These are phyloP conservation scores for Cochlearius cochlearius DNA, from an alignment of 2,113 vertebrate species.

Conservation along the genomic window DNA sequence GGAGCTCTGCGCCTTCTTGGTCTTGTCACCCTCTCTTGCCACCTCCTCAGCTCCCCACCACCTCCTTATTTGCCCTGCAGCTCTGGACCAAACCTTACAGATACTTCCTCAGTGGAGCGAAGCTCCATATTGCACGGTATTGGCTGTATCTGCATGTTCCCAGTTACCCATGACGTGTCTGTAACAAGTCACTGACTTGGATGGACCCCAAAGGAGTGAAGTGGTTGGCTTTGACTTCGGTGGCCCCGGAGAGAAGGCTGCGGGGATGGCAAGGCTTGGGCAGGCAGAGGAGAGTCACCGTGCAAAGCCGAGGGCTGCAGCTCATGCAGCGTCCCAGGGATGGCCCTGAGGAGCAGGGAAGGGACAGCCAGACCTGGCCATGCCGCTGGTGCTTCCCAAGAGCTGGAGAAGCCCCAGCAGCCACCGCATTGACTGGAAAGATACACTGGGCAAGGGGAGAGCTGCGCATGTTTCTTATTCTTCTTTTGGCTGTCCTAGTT, in stretches of 20 bases:
- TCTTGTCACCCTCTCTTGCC: neutral
- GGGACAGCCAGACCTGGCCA: neutral
- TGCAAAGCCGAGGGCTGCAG: neutral
- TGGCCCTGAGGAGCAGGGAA: neutral
- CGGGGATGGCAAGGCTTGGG: neutral
- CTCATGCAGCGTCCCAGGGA: neutral
- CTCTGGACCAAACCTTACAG: neutral
- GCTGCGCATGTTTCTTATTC: rapidly evolving
- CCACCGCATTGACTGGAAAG: neutral
- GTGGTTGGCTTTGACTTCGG: neutral
- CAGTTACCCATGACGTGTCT: neutral
- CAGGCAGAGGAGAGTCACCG: neutral
- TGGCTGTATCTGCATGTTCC: neutral
- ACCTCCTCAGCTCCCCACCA: neutral
- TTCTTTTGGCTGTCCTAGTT: neutral
- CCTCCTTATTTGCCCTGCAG: too few species aligned
- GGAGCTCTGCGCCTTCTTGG: neutral
- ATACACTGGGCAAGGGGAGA: neutral
- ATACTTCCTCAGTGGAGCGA: neutral
- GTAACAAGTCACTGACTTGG: neutral
- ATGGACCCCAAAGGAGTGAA: neutral
- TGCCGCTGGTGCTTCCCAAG: rapidly evolving
- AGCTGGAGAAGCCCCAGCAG: neutral
- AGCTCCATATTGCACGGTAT: neutral
- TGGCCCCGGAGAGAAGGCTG: neutral